These are phyloP conservation scores for Colostygia pectinataria DNA, from an alignment of 2,888 invertebrate genomes.

Conservation along the genomic window DNA sequence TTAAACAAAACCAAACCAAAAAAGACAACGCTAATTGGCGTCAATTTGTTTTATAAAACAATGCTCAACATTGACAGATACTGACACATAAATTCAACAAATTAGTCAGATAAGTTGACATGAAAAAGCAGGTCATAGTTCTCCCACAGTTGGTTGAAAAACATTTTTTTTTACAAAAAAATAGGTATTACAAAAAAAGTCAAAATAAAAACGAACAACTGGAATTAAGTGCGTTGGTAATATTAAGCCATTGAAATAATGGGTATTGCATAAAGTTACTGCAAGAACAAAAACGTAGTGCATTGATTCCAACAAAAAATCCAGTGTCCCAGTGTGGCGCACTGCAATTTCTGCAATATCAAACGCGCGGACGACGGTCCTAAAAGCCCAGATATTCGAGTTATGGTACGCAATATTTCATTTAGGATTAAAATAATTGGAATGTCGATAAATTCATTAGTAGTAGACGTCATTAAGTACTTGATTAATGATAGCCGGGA, in stretches of 20 bases:
- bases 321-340: too few species aligned
- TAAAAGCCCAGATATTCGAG: not conserved
- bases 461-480: slow-evolving; percentile 21
- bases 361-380: not conserved
- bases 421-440: slow-evolving; percentile 10
- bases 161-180: not conserved
- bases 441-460: slow-evolving; percentile 21
- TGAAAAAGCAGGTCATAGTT: not conserved
- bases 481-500: slow-evolving; percentile 48
- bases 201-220: not conserved
- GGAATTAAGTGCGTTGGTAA: too few species aligned
- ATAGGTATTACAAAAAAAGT: not conserved
- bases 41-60: slow-evolving; percentile 19
- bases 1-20: slow-evolving; percentile 15
- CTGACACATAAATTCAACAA: slow-evolving; percentile 16
- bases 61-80: slow-evolving; percentile 21
- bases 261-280: too few species aligned
- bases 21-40: slow-evolving; percentile 24
- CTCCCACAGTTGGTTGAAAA: slow-evolving; percentile 3
- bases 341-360: too few species aligned
- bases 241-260: too few species aligned
- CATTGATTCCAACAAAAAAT: too few species aligned
- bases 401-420: not conserved
- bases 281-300: too few species aligned
- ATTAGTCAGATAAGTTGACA: not conserved